Evolutionary conservation across 1,140 invertebrate species (phyloP).

Genomic region (Plectrocnemia conspersa): DNA sequence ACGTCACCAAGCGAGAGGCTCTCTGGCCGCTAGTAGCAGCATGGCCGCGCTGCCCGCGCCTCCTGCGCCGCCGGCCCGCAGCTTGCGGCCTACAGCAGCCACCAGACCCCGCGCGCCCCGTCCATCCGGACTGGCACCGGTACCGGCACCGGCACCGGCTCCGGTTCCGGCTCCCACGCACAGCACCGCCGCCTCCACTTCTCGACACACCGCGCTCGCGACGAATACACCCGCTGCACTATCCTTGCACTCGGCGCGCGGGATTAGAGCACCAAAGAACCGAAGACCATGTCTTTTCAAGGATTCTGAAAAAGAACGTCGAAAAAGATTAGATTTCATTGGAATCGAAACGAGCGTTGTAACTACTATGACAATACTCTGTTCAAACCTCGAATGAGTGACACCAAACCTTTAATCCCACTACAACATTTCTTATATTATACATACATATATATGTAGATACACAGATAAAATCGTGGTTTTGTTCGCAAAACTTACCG

Average conservation of each 20-base stretch:
- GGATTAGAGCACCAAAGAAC: no score
- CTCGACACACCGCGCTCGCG: not conserved
- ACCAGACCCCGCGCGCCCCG: conserved; percentile 9
- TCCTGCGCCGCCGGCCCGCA: conserved; percentile 13
- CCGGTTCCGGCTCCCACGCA: not conserved
- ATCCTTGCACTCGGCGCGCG: not conserved
- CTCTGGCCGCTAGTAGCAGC: conserved; percentile 28
- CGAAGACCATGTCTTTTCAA: no score
- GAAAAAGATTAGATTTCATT: no score
- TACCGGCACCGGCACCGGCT: not conserved
- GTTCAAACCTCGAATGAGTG: no score
- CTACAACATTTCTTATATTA: no score
- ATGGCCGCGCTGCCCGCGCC: conserved; percentile 28
- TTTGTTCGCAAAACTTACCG: no score
- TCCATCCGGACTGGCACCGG: conserved; percentile 2
- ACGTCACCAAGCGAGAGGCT: conserved; percentile 33
- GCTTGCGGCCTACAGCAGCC: conserved; percentile 14
- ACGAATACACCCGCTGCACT: not conserved
- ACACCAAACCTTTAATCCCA: no score
- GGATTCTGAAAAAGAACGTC: no score
- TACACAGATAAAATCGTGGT: no score
- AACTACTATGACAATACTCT: no score
- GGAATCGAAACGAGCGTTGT: no score
- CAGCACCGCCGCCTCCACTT: conserved; percentile 8
- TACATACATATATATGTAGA: no score